Evolutionary conservation across 2,797 vertebrate genomes (phyloP), one percentile per base, ranked within the genome.

Genomic region (Sternarchorhynchus goeldii): DNA sequence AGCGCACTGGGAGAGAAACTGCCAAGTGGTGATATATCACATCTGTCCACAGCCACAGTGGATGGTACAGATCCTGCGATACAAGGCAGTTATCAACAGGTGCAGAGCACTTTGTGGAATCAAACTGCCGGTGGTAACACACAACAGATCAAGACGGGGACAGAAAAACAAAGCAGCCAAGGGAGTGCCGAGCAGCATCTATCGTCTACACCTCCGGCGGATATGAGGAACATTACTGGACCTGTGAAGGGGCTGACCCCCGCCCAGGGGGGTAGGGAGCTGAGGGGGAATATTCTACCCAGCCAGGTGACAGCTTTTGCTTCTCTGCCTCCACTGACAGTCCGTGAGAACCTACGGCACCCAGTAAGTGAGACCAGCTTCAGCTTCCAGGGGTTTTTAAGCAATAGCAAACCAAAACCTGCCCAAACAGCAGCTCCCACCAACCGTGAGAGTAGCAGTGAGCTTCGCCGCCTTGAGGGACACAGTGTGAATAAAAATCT

Each of bases 341-440:
- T 93, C 34, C 88, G 92, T 2, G 94, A 94, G 87, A 91, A 80
- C 81, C 88, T 94, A 79, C 87, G 87, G 67, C 84, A 94, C 80
- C 93, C 93, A 50, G 91, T 94, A 71, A 86, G 88, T 18, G 94
- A 94, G 82, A 87, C 89, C 75, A 93, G 91, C 81, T 94, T 88
- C 71, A 92, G 79, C 81, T 90, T 91, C 66, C 85, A 86, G 72
- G 90, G 91, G 12, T 89, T 87, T 77, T 87, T 92, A 14, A 60
- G 60, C 74, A 78, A 63, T 39, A 88, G 80, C 73, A 89, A 86
- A 68, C 81, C 84, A 80, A 90, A 88, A 50, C 67, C 76, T 62
- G 62, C 31, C 17, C 70, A 68, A 32, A 73, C 80, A 50, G 39
- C 63, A 71, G 77, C 79, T 65, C 58, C 62, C 32, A 56, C 36